Evolutionary conservation across 2,797 vertebrate genomes (phyloP), one percentile per base, ranked within the genome.

Genomic region (Peromyscus attwateri): DNA sequence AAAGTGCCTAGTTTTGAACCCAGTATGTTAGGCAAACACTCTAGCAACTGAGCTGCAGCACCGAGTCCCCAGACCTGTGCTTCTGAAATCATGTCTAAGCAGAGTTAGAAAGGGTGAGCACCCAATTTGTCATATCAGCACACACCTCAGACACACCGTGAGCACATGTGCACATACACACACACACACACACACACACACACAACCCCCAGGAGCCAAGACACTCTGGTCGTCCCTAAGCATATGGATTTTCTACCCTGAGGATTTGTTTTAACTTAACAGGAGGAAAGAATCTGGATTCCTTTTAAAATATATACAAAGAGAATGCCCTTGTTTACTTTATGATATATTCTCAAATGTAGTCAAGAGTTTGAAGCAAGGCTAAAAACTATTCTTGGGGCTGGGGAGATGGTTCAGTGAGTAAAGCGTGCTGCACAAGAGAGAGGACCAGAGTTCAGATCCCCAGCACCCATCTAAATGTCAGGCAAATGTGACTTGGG

Each of bases 261-360:
- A 29, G 60, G 94, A 70, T 96, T 97, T 96, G 80, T 91, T 96
- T 98, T 91, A 96, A 91, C 89, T 76, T 85, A 57, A 92, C 77
- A 34, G 94, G 34, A 81, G 95, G 89, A 49, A 97, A 55, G 71
- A 98, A 96, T 89, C 80, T 70, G 64, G 0, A 6, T 17, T 96
- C 79, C 34, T 23, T 96, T 97, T 66, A 16, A 95, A 94, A 84
- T 96, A 85, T 97, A 98, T 57, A 89, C 89, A 95, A 88, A 96
- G 93, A 96, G 82, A 95, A 96, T 96, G 4, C 34, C 43, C 89
- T 71, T 70, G 89, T 93, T 98, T 95, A 93, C 82, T 70, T 97
- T 89, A 95, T 1, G 93, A 95, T 70, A 13, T 64, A 3, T 37
- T 49, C 84, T 97, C 71, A 75, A 80, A 95, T 29, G 66, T 73